phyloP scores from a whole-genome alignment of 2,113 vertebrate genomes.

The Saguinus imperator region DNA sequence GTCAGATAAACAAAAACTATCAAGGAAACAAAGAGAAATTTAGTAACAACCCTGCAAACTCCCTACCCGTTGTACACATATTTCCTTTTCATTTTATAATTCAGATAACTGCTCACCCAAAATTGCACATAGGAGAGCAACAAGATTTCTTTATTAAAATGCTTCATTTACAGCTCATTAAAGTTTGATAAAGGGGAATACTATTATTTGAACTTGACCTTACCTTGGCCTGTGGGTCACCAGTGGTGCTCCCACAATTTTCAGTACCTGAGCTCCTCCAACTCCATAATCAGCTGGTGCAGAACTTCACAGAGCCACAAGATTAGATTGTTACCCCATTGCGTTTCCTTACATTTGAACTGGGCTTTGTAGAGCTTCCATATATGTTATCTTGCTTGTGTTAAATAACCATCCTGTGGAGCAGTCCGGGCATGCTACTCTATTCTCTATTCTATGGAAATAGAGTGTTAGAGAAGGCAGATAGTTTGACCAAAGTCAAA shows the following conservation, averaged over 20 bases:
- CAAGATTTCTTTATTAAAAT: neutral
- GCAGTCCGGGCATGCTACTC: neutral
- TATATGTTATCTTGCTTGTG: neutral
- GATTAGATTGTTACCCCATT: fast-evolving
- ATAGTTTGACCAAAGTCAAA: neutral
- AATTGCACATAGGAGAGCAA: neutral
- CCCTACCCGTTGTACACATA: no score
- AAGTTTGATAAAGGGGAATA: neutral
- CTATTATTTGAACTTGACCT: neutral
- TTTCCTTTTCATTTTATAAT: neutral
- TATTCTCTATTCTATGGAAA: neutral
- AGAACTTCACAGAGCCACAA: fast-evolving
- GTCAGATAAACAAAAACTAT: neutral
- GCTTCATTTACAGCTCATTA: neutral
- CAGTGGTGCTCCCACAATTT: fast-evolving
- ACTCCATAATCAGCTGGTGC: neutral
- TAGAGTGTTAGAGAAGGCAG: neutral
- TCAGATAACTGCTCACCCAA: neutral
- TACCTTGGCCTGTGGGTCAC: neutral
- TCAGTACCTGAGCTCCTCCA: neutral
- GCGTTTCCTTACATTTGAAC: neutral
- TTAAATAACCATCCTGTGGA: neutral
- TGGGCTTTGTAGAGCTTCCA: neutral
- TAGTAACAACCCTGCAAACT: neutral
- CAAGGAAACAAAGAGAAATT: neutral